Conservation (phyloP, 1,140 invertebrate species). For the Drosophila repleta region DNA sequence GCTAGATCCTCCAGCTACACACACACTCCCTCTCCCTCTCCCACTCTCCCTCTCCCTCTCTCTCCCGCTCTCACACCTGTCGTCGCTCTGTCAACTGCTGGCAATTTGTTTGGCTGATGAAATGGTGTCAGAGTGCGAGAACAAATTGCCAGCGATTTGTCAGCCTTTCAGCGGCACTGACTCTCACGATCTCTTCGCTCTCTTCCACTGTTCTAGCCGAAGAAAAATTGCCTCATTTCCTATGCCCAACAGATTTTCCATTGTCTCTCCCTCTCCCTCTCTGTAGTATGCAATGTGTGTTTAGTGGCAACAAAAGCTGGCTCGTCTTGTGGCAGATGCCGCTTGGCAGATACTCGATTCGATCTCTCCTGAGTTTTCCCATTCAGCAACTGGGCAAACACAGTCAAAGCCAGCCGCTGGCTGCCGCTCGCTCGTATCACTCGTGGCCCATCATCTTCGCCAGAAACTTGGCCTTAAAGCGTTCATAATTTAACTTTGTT, state of each 20-base stretch:
- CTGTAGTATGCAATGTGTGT: neutral
- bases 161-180: slow-evolving; percentile 58
- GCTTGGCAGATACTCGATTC: slow-evolving; percentile 46
- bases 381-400: slow-evolving; percentile 53
- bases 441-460: slow-evolving; percentile 68
- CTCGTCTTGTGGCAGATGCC: slow-evolving; percentile 48
- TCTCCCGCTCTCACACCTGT: slow-evolving; percentile 39
- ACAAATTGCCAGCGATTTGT: slow-evolving; percentile 75
- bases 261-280: slow-evolving; percentile 9
- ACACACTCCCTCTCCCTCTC: neutral
- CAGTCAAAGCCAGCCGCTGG: slow-evolving; percentile 45
- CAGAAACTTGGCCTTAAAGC: slow-evolving; percentile 67
- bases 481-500: slow-evolving; percentile 78
- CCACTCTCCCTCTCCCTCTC: neutral
- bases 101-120: slow-evolving; percentile 69
- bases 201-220: slow-evolving; percentile 30
- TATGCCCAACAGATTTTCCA: slow-evolving; percentile 49
- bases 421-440: slow-evolving; percentile 57
- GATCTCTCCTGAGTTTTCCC: slow-evolving; percentile 50
- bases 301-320: slow-evolving; percentile 4
- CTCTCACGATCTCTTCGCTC: slow-evolving; percentile 38
- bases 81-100: slow-evolving; percentile 54
- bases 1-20: slow-evolving; percentile 3
- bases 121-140: slow-evolving; percentile 66
- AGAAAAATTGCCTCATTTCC: slow-evolving; percentile 66